Evolutionary conservation across 2,888 invertebrate species (phyloP).

Genomic region (Lacanobia oleracea): DNA sequence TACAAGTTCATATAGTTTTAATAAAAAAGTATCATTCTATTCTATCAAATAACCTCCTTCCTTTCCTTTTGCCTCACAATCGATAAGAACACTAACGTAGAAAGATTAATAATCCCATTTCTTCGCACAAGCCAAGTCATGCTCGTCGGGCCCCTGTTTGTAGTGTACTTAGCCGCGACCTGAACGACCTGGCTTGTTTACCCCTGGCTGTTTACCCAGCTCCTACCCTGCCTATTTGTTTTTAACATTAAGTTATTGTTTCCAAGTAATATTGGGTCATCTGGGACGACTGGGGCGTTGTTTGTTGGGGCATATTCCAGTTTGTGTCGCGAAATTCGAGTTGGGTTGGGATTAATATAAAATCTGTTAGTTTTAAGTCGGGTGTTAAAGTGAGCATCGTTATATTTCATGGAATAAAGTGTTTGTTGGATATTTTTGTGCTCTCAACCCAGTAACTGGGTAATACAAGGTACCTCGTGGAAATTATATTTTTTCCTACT

Average conservation of each 20-base stretch:
- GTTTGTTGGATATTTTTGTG: no score
- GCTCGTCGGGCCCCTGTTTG: slow-evolving; percentile 51
- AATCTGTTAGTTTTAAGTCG: no score
- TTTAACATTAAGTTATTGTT: slow-evolving; percentile 40
- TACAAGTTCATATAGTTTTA: no score
- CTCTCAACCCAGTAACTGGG: no score
- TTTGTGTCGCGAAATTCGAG: background rate
- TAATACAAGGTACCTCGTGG: no score
- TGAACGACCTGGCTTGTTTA: slow-evolving; percentile 50
- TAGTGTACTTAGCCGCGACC: slow-evolving; percentile 50
- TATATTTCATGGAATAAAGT: no score
- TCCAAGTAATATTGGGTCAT: slow-evolving; percentile 28
- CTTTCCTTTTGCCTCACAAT: background rate
- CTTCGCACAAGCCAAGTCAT: slow-evolving; percentile 28
- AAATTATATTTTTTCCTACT: no score
- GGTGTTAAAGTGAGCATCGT: no score
- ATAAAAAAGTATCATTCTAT: no score
- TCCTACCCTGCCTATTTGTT: slow-evolving; percentile 44
- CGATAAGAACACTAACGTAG: background rate
- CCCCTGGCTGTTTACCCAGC: slow-evolving; percentile 23
- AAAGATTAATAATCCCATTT: slow-evolving; percentile 42
- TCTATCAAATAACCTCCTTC: background rate
- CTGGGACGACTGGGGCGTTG: slow-evolving; percentile 7
- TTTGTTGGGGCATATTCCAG: background rate
- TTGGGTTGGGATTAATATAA: background rate